These are phyloP conservation scores for Anabacerthia variegaticeps DNA, from an alignment of 2,797 vertebrate genomes.

Conservation along the genomic window DNA sequence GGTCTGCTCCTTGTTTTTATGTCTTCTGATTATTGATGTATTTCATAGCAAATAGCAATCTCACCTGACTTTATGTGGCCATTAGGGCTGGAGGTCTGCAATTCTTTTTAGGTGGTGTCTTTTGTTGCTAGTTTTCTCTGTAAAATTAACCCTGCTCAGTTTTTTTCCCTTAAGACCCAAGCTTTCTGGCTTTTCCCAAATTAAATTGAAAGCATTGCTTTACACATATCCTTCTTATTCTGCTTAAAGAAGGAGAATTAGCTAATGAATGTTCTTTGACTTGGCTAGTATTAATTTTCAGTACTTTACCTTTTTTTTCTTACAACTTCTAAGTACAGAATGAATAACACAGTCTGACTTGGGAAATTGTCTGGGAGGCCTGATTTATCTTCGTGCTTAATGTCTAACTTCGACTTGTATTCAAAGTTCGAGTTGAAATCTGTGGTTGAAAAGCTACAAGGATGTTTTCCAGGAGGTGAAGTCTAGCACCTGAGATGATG, in stretches of 20 bases:
- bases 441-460: neutral
- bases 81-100: neutral
- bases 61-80: neutral
- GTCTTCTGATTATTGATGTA: neutral
- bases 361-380: neutral
- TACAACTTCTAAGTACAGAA: neutral
- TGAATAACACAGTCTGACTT: neutral
- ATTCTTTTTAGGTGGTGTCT: neutral
- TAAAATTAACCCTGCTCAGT: neutral
- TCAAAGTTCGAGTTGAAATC: neutral
- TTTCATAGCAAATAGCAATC: neutral
- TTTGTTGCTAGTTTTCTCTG: neutral
- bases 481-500: neutral
- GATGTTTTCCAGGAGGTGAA: constrained; percentile 18
- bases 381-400: neutral
- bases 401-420: neutral
- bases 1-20: neutral
- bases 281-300: neutral
- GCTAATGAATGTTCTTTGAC: neutral
- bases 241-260: neutral
- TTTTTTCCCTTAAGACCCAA: neutral
- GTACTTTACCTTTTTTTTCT: neutral
- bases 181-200: neutral
- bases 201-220: neutral
- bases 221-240: neutral